Evolutionary conservation across 2,888 invertebrate genomes (phyloP).

Genomic region (Hypena proboscidalis): DNA sequence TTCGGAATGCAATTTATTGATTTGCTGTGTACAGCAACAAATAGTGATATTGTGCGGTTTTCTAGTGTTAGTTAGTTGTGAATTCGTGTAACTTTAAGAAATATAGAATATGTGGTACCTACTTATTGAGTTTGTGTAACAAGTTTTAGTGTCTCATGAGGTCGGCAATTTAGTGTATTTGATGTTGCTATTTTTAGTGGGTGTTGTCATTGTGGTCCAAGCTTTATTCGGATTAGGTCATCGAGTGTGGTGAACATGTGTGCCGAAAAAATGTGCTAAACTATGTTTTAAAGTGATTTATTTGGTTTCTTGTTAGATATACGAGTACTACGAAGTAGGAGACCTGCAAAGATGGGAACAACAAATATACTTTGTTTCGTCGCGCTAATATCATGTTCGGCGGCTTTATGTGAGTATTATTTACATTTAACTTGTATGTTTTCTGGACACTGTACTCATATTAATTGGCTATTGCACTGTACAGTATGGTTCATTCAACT

Average conservation of each 20-base stretch:
- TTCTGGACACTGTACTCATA: conserved; percentile 8
- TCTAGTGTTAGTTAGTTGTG: conserved; percentile 52
- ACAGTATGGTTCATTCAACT: conserved; percentile 53
- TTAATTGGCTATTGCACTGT: conserved; percentile 25
- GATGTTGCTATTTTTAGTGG: conserved; percentile 86
- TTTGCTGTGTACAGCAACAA: conserved; percentile 67
- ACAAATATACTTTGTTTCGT: conserved; percentile 69
- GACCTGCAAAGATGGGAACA: conserved; percentile 72
- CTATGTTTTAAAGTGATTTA: conserved; percentile 63
- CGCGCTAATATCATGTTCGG: conserved; percentile 68
- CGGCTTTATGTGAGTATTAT: conserved; percentile 75
- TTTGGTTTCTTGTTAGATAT: conserved; percentile 79
- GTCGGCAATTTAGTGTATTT: conserved; percentile 62
- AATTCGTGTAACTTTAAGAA: conserved; percentile 51
- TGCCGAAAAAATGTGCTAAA: conserved; percentile 74
- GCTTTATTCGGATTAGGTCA: conserved; percentile 83
- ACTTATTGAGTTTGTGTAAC: conserved; percentile 39
- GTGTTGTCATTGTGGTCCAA: conserved; percentile 82
- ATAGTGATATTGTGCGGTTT: conserved; percentile 67
- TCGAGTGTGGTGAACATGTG: conserved; percentile 80
- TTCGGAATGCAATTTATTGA: conserved; percentile 70
- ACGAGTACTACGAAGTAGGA: conserved; percentile 69
- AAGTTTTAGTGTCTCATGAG: conserved; percentile 62
- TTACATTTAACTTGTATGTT: conserved; percentile 33
- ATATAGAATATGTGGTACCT: conserved; percentile 43